Conservation (phyloP, 2,113 vertebrate species). For the Actinemys pallida region DNA sequence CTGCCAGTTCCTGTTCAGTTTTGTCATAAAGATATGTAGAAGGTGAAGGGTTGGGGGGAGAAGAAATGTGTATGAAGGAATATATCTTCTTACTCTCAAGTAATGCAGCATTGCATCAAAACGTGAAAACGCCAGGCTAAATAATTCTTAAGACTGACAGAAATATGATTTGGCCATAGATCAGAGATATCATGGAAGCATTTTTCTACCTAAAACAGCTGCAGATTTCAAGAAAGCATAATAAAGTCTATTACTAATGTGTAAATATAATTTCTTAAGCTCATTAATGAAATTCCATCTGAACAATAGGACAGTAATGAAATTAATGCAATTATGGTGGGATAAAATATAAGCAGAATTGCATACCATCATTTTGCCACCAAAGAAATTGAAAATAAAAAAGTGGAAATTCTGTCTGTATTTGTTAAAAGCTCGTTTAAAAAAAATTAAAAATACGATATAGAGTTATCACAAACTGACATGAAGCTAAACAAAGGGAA, state of each 20-base stretch:
- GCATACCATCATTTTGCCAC: accelerated
- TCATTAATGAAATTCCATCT: not conserved
- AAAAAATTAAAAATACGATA: no score
- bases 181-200: not conserved
- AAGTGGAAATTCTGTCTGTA: no score
- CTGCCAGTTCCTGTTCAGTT: not conserved
- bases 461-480: no score
- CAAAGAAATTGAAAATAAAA: not conserved
- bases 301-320: not conserved
- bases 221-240: not conserved
- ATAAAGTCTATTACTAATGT: not conserved
- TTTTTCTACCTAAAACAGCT: not conserved
- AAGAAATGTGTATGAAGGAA: not conserved
- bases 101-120: not conserved
- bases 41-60: accelerated
- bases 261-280: not conserved
- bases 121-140: not conserved
- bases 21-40: not conserved
- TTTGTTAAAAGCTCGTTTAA: no score
- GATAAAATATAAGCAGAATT: not conserved
- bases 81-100: not conserved
- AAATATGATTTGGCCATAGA: not conserved
- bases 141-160: not conserved
- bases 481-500: not conserved
- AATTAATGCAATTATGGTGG: not conserved